Base-by-base conservation (phyloP, 2,113 vertebrate genomes). In the Oncorhynchus kisutch region DNA sequence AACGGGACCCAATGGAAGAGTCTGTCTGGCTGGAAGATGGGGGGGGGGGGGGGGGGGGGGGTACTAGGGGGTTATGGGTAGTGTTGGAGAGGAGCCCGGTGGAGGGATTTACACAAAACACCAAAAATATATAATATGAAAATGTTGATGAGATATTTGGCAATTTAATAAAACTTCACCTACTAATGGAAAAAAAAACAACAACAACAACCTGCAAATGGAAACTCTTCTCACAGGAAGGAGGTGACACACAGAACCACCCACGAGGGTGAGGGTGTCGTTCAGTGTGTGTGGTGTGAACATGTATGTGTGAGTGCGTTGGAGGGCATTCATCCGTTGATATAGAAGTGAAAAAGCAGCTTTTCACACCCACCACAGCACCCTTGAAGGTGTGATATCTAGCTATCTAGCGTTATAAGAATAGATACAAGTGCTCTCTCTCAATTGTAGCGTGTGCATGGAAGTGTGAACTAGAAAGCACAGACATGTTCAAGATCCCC, bases 181-280 rank as follows among this genome's bases (percentile, higher is more conserved):
- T 73, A 77, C 70, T 84, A 75, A 87, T 90, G 87, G 88, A 88
- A 93, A 90, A 87, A 87, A 89, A 87, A 77, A 39, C 1, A 54
- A 54, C 51, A 80, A 67, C 51, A 54, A 54, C 14, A 80, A 67
- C 18, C 79, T 82, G 69, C 82, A 76, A 90, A 88, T 89, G 92
- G 93, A 94, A 94, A 91, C 88, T 92, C 82, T 93, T 89, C 90
- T 87, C 91, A 89, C 90, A 92, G 92, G 92, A 93, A 93, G 90
- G 87, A 88, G 84, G 74, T 88, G 88, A 92, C 91, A 91, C 88
- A 83, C 81, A 87, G 67, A 81, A 72, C 85, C 89, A 78, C 93
- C 92, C 86, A 93, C 92, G 81, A 82, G 80, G 67, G 74, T 81
- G 84, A 73, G n/a, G 69, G 51, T 62, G 29, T 16, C 13, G 20